Conservation (phyloP, 2,888 invertebrate species). For the Prosopocoilus inquinatus region DNA sequence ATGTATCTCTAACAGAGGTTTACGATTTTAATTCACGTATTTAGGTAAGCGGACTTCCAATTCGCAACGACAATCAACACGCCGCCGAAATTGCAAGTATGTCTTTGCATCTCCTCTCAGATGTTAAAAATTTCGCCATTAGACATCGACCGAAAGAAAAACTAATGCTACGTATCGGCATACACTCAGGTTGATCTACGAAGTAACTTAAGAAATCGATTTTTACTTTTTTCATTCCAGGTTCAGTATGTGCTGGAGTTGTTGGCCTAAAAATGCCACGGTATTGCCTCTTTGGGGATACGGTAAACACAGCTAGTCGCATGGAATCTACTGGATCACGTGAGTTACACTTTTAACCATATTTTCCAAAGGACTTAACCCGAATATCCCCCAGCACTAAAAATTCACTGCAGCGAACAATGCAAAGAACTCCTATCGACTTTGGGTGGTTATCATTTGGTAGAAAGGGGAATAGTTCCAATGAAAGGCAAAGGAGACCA, state of each 20-base stretch:
- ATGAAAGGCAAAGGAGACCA: slow-evolving; percentile 86
- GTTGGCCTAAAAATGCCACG: slow-evolving; percentile 92
- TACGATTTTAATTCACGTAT: slow-evolving; percentile 10
- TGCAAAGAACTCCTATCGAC: slow-evolving; percentile 68
- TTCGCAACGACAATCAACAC: slow-evolving; percentile 84
- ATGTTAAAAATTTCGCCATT: slow-evolving; percentile 83
- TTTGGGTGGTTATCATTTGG: slow-evolving; percentile 72
- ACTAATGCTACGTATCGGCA: slow-evolving; percentile 82
- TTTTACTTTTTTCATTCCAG: slow-evolving; percentile 46
- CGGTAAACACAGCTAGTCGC: slow-evolving; percentile 86
- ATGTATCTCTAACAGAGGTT: no score
- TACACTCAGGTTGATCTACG: slow-evolving; percentile 70
- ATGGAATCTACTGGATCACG: slow-evolving; percentile 83
- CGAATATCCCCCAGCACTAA: slow-evolving; percentile 57
- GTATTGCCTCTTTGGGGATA: slow-evolving; percentile 90
- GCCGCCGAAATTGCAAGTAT: slow-evolving; percentile 93
- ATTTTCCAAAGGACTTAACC: no score
- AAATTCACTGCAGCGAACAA: slow-evolving; percentile 78
- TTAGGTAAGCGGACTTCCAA: slow-evolving; percentile 83
- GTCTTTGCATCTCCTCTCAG: slow-evolving; percentile 82
- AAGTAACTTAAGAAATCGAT: neutral
- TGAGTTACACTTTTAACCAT: slow-evolving; percentile 48
- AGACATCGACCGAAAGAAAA: slow-evolving; percentile 83
- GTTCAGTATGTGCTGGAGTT: slow-evolving; percentile 89
- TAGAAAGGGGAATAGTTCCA: slow-evolving; percentile 72